Evolutionary conservation across 2,888 invertebrate genomes (phyloP), one percentile per base, ranked within the genome.

Genomic region (Lottia gigantea): DNA sequence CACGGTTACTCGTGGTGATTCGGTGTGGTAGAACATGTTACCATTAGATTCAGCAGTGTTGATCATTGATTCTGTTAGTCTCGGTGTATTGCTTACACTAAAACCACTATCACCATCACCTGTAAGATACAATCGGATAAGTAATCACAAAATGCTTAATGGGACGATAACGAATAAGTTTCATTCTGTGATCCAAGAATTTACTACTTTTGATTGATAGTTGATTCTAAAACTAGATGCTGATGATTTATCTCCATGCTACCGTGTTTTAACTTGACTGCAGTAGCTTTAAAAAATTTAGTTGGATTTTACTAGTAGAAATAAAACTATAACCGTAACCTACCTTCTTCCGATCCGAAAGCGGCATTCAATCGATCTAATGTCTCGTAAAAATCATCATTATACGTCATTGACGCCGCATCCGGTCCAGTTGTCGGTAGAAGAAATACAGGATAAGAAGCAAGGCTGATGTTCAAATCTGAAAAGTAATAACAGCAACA

Each of bases 71-170:
- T 72, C 72, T 15, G 69, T 63, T 49, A 76, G 76, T 61, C 80
- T 74, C 11, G 80, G 83, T 15, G 80, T 82, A 55, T 82, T 80
- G 25, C 81, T 78, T 8, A 80, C 80, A 68, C 82, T 82, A 46
- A 81, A 75, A 0, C 83, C 83, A 71, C 82, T 84, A 70, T 83
- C 82, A 69, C 80, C 81, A 71, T 83, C 84, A 72, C 83, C 84
- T 81, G 75, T 15, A 73, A 72, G 46, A 23, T 6, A 40, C 40
- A 40, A 40, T 40, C 2, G 40, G 40, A 40, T 40, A 40, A 40
- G 40, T 8, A 40, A 40, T 40, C 40, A 8, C 11, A 40, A 40
- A 40, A 40, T 1, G 7, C 40, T 8, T 40, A 6, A 40, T 1
- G 31, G 31, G n/a, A 31, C 31, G 31, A 3, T 31, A 31, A 31